Percentiles rank a stretch among this genome's conserved stretches.
phyloP scores from a whole-genome alignment of 2,797 vertebrate genomes.

The Semotilus atromaculatus region DNA sequence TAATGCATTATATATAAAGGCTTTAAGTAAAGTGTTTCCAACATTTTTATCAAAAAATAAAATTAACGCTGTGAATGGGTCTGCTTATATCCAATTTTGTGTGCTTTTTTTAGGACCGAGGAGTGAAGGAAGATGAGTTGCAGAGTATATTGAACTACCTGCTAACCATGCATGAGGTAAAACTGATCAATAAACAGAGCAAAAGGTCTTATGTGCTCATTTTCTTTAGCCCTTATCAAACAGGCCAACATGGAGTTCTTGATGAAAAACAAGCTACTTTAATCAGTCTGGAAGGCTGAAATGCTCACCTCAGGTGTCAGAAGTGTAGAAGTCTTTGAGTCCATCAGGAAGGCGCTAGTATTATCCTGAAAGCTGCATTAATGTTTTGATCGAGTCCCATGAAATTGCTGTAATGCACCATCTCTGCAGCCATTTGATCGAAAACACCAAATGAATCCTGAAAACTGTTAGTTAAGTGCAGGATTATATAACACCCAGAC shows the following conservation, averaged over 20 bases:
- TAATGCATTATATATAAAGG: not conserved
- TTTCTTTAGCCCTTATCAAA: not conserved
- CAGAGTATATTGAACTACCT: constrained; percentile 98
- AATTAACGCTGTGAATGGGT: too few species aligned
- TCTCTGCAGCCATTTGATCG: not conserved
- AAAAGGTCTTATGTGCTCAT: not conserved
- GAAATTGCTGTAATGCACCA: constrained; percentile 20
- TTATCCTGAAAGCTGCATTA: constrained; percentile 27
- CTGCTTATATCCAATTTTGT: not conserved
- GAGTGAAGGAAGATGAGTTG: constrained; percentile 98
- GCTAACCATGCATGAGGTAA: constrained; percentile 98
- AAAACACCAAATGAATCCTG: constrained; percentile 4
- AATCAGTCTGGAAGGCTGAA: not conserved
- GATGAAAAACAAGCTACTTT: not conserved
- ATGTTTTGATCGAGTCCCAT: constrained; percentile 1
- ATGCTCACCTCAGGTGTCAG: not conserved
- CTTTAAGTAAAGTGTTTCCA: not conserved
- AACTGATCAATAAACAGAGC: constrained; percentile 21
- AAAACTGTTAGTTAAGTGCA: constrained; percentile 13
- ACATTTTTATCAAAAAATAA: not conserved
- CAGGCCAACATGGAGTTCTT: not conserved
- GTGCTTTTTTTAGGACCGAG: constrained; percentile 85
- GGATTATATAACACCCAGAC: constrained; percentile 24
- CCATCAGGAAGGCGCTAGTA: constrained; percentile 2
- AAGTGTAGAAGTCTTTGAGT: constrained; percentile 12